Evolutionary conservation across 2,888 invertebrate genomes (phyloP), one percentile per base, ranked within the genome.

Genomic region (Luperina testacea): DNA sequence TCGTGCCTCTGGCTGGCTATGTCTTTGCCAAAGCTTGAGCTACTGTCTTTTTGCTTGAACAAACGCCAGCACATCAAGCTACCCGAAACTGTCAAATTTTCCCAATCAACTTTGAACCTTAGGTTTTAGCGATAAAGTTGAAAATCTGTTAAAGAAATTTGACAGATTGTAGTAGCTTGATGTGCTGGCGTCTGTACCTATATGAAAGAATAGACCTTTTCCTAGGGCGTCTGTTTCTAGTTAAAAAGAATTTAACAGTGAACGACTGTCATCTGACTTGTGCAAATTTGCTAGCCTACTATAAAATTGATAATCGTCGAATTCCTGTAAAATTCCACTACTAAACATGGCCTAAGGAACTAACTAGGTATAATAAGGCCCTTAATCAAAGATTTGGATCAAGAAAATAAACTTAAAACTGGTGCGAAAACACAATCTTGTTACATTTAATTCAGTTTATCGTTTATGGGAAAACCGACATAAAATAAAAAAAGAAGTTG

Each of bases 401-500:
- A 69, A 65, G n/a, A 51, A 69, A 67, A 59, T 38, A 38, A 45
- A 81, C 48, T 45, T 51, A 13, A 15, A 81, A 48, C 61, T 45
- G 13, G 32, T 42, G 53, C 17, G 38, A 67, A 73, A 70, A 69
- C 38, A 4, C 71, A 64, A 76, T 76, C 64, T 59, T 67, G 48
- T 67, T 67, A 42, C 32, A 63, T 76, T 59, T 0, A 73, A 78
- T 73, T 77, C 67, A 61, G 65, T 32, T 6, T 24, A 24, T 32
- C 61, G 13, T 51, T 64, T 15, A 81, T 72, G 65, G 76, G 17
- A 72, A 85, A 84, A 72, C n/a, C 3, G 32, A 48, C 63, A 72
- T 65, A 63, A 83, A 77, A 81, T 17, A 63, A 69, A 64, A n/a
- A n/a, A 75, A 57, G 27, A 72, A 69, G 38, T 71, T 24, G 57